These are phyloP conservation scores for Paragorgia papillata DNA, from an alignment of 92 coral and sea anemone genomes.

Conservation along the genomic window DNA sequence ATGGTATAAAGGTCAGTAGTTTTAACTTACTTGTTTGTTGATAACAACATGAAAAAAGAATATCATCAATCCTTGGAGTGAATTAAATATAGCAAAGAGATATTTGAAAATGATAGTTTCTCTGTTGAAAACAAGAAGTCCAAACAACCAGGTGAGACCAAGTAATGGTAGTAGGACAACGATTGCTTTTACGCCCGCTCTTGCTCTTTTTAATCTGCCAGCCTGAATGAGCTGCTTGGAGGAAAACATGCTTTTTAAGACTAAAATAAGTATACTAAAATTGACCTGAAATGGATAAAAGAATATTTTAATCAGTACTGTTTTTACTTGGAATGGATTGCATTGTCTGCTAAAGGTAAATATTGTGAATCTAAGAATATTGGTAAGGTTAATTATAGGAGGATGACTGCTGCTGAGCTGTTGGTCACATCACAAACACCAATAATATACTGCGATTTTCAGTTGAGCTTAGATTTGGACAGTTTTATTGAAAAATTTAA, in stretches of 20 bases:
- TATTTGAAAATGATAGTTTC: slow-evolving; percentile 12
- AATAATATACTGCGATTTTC: too few relatives aligned
- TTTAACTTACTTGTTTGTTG: slow-evolving; percentile 7
- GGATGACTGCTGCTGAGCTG: too few relatives aligned
- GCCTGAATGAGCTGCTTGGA: not conserved
- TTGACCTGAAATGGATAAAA: not conserved
- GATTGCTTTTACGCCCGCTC: slow-evolving; percentile 11
- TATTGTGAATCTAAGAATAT: too few relatives aligned
- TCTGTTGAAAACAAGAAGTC: not conserved
- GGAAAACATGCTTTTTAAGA: not conserved
- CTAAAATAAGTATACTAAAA: not conserved
- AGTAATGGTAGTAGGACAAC: slow-evolving; percentile 26
- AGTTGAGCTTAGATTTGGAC: too few relatives aligned
- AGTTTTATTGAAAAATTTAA: too few relatives aligned
- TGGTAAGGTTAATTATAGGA: too few relatives aligned
- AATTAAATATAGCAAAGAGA: slow-evolving; percentile 27
- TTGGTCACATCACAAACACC: too few relatives aligned
- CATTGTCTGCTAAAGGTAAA: too few relatives aligned
- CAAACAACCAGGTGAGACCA: slow-evolving; percentile 28
- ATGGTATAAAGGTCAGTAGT: too few relatives aligned
- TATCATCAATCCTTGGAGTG: slow-evolving; percentile 29
- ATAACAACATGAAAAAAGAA: slow-evolving; percentile 14
- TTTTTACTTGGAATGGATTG: too few relatives aligned
- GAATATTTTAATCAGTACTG: too few relatives aligned
- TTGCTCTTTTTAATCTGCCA: not conserved